phyloP scores from a whole-genome alignment of 2,888 invertebrate genomes.

The Rhagonycha fulva region DNA sequence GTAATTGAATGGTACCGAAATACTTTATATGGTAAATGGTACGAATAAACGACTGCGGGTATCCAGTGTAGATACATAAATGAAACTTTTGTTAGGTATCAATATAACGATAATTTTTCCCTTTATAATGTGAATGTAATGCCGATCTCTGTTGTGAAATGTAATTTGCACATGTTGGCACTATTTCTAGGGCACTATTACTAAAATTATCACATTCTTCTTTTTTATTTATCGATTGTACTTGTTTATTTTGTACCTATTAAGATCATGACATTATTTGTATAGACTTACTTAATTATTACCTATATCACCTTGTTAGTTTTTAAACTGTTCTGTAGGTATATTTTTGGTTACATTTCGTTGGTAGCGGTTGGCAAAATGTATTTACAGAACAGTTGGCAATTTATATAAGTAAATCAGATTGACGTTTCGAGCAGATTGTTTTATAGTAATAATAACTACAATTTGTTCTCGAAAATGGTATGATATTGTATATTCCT shows the following conservation, averaged over 20 bases:
- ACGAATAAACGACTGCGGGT: neutral
- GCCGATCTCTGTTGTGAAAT: conserved; percentile 18
- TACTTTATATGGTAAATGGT: neutral
- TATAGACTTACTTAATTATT: conserved; percentile 8
- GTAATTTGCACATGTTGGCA: conserved; percentile 27
- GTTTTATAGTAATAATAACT: neutral
- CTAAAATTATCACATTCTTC: conserved; percentile 13
- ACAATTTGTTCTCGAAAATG: neutral
- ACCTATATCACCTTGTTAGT: conserved; percentile 11
- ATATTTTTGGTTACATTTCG: conserved; percentile 4
- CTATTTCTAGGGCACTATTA: conserved; percentile 27
- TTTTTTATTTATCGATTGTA: conserved; percentile 6
- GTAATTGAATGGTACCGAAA: conserved; percentile 53
- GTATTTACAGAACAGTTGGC: conserved; percentile 17
- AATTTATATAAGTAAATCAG: neutral
- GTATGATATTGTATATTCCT: conserved; percentile 43
- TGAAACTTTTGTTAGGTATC: neutral
- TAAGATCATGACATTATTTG: conserved; percentile 9
- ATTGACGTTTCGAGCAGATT: neutral
- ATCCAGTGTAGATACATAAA: neutral
- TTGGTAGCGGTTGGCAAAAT: conserved; percentile 16
- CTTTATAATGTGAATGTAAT: neutral
- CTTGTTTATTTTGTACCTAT: conserved; percentile 1
- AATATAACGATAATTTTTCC: neutral
- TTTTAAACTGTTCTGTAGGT: conserved; percentile 15